Conservation (phyloP, 1,140 invertebrate species). For the Brachionus rotundiformis region DNA sequence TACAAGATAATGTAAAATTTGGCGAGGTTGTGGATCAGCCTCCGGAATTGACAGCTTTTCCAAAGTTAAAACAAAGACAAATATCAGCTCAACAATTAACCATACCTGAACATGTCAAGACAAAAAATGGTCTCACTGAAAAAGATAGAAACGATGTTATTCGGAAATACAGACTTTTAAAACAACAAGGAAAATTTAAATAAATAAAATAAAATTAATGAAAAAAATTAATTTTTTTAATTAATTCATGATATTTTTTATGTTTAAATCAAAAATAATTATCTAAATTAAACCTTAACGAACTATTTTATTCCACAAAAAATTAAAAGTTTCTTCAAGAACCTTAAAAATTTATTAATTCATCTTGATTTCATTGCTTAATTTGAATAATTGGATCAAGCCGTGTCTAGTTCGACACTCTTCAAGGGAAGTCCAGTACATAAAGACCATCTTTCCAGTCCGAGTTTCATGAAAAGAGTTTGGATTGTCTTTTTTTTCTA, state of each 20-base stretch:
- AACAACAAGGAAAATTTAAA: conserved; percentile 41
- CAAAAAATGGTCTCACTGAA: conserved; percentile 32
- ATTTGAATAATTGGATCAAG: too few species aligned
- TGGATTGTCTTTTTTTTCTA: too few species aligned
- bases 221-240: background rate
- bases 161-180: conserved; percentile 26
- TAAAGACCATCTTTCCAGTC: too few species aligned
- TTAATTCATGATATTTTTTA: background rate
- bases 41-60: conserved; percentile 38
- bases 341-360: too few species aligned
- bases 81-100: background rate
- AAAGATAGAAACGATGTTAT: conserved; percentile 38
- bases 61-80: conserved; percentile 21
- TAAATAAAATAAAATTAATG: background rate
- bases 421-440: too few species aligned
- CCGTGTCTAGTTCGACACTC: too few species aligned
- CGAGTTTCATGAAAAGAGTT: too few species aligned
- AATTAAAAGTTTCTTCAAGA: too few species aligned
- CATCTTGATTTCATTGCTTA: too few species aligned
- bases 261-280: too few species aligned
- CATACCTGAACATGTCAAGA: conserved; percentile 19
- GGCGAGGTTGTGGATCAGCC: conserved; percentile 31
- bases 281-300: too few species aligned
- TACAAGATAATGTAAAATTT: background rate
- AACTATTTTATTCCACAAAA: too few species aligned